A percentile compares a stretch with the other conserved stretches of the same genome.
phyloP scores from a whole-genome alignment of 2,888 invertebrate genomes.

The Prosapia bicincta region DNA sequence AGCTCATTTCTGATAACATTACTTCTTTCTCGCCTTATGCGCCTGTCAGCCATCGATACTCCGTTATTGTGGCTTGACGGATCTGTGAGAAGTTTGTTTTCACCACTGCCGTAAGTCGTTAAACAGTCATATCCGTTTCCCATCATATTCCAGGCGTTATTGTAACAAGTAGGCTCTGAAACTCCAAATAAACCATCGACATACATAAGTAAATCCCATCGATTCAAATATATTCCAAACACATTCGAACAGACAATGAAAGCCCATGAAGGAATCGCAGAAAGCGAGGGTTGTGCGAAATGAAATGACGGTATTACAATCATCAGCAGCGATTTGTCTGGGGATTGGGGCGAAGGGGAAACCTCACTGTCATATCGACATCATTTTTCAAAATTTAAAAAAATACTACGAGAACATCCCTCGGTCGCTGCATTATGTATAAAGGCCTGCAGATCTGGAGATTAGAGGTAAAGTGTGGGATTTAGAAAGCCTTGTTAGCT shows the following conservation, averaged over 20 bases:
- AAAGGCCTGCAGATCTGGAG: conserved; percentile 5
- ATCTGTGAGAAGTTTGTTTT: too few relatives aligned
- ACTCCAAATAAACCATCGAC: not conserved
- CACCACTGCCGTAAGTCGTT: too few relatives aligned
- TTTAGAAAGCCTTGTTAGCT: too few relatives aligned
- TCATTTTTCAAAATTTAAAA: conserved; percentile 36
- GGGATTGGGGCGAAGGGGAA: conserved; percentile 7
- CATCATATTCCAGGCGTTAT: too few relatives aligned
- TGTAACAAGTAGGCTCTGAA: too few relatives aligned
- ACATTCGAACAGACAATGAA: not conserved
- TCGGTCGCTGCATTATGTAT: conserved; percentile 31
- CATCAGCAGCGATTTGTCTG: conserved; percentile 25
- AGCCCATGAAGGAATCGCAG: not conserved
- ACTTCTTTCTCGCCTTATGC: too few relatives aligned
- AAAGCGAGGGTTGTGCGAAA: not conserved
- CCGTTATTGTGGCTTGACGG: too few relatives aligned
- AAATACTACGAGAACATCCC: conserved; percentile 4
- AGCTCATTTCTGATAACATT: too few relatives aligned
- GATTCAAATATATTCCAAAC: not conserved
- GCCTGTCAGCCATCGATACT: too few relatives aligned
- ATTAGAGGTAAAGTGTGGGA: not conserved
- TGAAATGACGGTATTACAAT: conserved; percentile 21
- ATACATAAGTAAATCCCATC: not conserved
- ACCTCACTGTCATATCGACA: conserved; percentile 28
- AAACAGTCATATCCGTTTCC: too few relatives aligned